Base-by-base conservation (phyloP, 2,113 vertebrate genomes). In the Hyperopisus bebe region DNA sequence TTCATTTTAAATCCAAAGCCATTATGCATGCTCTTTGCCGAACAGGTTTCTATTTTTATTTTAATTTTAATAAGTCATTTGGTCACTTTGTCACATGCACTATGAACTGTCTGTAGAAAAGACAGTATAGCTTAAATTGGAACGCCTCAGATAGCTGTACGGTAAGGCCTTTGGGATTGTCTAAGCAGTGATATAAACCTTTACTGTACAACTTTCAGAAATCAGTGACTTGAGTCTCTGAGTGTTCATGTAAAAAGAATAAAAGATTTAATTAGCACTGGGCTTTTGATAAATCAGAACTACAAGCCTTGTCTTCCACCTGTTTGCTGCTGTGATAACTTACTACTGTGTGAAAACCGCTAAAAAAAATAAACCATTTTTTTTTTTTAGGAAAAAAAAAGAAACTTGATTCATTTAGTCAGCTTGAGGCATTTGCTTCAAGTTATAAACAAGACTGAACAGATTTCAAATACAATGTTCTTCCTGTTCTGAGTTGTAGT, bases 1-100 rank as follows among this genome's bases (percentile, higher is more conserved):
- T 70, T 70, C 11, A 58, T 94, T 95, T 95, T 93, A 95, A 92
- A 89, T 91, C 47, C 90, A 47, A 91, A 95, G 91, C 91, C 91
- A 93, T 93, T 92, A 55, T 51, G 89, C 90, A 92, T 93, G 92
- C 89, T 90, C 89, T 92, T 91, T 93, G 89, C 93, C 93, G 92
- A 92, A 88, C 44, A 39, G 48, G 58, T 90, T 88, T 91, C 91
- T 90, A 53, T 88, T 74, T 90, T 15, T 90, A 93, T 92, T 91
- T 77, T 88, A 53, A 74, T 53, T 89, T 82, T 90, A 86, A 24
- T 53, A 5, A 88, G 46, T 90, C 50, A 74, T 51, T 74, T 83
- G 42, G 62, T 92, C 88, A 47, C 92, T 89, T 94, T 93, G 35
- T 93, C 87, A 27, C 90, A 91, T 93, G 92, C 93, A 94, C 93